phyloP scores from a whole-genome alignment of 2,113 vertebrate species.

The human (Homo sapiens) region DNA sequence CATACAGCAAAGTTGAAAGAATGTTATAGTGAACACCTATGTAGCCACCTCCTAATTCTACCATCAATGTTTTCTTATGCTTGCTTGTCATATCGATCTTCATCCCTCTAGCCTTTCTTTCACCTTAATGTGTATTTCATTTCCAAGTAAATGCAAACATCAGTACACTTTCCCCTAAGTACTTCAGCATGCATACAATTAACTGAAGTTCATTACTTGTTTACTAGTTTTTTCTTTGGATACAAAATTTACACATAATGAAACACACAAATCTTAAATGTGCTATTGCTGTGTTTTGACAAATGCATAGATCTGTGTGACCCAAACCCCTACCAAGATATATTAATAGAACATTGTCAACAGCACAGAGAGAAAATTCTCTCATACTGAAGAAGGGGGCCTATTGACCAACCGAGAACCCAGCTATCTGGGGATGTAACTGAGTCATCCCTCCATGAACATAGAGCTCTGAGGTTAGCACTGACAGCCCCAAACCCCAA shows the following conservation, averaged over 20 bases:
- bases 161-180: not conserved
- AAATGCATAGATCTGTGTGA: not conserved
- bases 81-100: not conserved
- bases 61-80: not conserved
- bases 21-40: not conserved
- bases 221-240: not conserved
- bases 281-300: not conserved
- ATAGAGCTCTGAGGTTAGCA: not conserved
- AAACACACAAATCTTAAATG: not conserved
- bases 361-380: not conserved
- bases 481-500: not conserved
- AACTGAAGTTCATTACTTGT: not conserved
- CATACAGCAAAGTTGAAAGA: not conserved
- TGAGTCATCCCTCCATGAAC: no score
- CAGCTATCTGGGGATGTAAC: not conserved
- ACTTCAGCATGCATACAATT: not conserved
- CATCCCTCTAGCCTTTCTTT: not conserved
- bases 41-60: not conserved
- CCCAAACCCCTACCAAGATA: not conserved
- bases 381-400: not conserved
- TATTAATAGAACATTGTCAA: not conserved
- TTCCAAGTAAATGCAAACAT: slow-evolving; percentile 33
- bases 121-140: not conserved
- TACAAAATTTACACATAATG: not conserved
- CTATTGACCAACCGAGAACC: not conserved